These are phyloP conservation scores for Diarsia mendica DNA, from an alignment of 2,888 invertebrate genomes.

Conservation along the genomic window DNA sequence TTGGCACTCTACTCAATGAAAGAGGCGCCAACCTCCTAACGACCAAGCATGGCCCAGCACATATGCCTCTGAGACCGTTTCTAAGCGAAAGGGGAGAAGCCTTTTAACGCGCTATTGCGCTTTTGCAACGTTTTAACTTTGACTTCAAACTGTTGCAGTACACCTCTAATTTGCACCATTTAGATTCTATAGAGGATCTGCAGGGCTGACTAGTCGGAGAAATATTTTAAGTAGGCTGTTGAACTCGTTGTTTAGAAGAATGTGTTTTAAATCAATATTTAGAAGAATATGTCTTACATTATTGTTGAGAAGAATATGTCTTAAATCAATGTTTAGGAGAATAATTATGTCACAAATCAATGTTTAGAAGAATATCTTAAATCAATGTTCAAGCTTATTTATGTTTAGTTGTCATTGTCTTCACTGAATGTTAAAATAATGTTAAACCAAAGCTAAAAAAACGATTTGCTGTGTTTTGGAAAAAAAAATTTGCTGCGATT, in stretches of 20 bases:
- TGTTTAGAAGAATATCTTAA: no score
- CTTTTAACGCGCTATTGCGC: constrained; percentile 45
- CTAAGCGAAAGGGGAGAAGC: constrained; percentile 25
- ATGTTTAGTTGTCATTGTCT: no score
- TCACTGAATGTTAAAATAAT: no score
- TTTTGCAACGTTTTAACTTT: constrained; percentile 47
- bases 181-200: neutral
- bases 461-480: neutral
- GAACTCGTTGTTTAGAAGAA: neutral
- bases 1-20: constrained; percentile 47
- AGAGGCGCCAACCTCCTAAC: constrained; percentile 29
- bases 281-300: no score
- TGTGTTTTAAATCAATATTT: neutral
- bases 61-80: constrained; percentile 27
- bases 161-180: constrained; percentile 39
- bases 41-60: constrained; percentile 33
- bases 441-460: neutral
- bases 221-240: neutral
- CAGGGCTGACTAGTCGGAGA: neutral
- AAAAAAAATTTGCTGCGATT: neutral
- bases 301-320: no score
- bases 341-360: no score
- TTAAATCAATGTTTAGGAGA: no score
- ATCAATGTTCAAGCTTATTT: no score
- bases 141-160: constrained; percentile 4